Base-by-base conservation (phyloP, 1,140 invertebrate species). In the Drosophila chauvacae region DNA sequence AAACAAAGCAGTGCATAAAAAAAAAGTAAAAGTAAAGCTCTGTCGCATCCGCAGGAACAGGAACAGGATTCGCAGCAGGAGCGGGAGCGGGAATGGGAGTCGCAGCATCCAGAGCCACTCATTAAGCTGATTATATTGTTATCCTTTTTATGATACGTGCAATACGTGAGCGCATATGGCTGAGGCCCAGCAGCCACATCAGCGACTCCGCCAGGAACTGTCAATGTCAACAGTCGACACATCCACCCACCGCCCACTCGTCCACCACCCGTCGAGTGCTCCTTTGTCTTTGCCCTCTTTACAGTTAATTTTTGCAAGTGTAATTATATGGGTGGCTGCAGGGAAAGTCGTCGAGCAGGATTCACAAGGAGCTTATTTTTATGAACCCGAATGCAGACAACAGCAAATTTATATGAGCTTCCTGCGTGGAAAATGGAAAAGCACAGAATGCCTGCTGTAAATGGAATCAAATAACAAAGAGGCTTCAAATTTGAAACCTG, bases 81-180 rank as follows among this genome's bases (percentile, higher is more conserved):
- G 33, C 35, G 45, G 30, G 14, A 48, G 33, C 35, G 45, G 30
- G 14, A 48, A 30, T 11, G 14, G 39, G 23, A 55, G 63, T 37
- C 61, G 4, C 66, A 48, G 53, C 66, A 72, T 65, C 73, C 85
- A 81, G 74, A 85, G 81, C 81, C 85, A 88, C 85, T 88, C 85
- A 88, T 88, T 88, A 88, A 91, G 90, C 90, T 91, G 90, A 91
- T 91, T 91, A 91, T 91, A 91, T 91, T 91, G 90, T 91, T 91
- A 91, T 91, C 90, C 90, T 91, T 91, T 91, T 91, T 91, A 91
- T 91, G 90, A 91, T 91, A 91, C 85, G 85, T 91, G 88, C 84
- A 91, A 85, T 90, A 86, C 88, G 90, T 87, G 83, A 80, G 82
- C 87, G 82, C 87, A 90, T 90, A 90, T 88, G 84, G 85, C 69